Evolutionary conservation across 2,113 vertebrate genomes (phyloP), one percentile per base, ranked within the genome.

Genomic region (Otocyon megalotis): DNA sequence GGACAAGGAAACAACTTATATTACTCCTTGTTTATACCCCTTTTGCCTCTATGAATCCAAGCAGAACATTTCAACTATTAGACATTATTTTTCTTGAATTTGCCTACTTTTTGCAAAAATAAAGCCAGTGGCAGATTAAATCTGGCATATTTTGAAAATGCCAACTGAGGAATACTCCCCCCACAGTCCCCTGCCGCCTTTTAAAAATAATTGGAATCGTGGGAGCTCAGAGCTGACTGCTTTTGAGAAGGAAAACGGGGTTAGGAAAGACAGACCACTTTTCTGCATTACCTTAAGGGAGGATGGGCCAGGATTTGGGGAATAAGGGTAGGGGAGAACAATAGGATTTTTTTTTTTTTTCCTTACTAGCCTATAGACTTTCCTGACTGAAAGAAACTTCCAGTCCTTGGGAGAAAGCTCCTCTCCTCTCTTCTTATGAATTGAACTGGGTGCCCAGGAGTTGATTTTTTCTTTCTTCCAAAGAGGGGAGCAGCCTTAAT

Each of bases 401-500:
- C 65, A 72, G 24, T 8, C 7, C 11, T 67, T 37, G 30, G 19
- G 13, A 60, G 9, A 82, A 90, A 62, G 35, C n/a, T 19, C n/a
- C 37, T 91, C 4, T 74, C 54, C 12, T 19, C 54, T 81, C 24
- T 22, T 96, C 43, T 56, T 12, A 1, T 56, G 37, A 56, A 54
- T 54, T 92, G 69, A 93, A 76, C 63, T 91, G 37, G 35, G 50
- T 82, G 50, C 53, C n/a, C 1, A 0, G 56, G 11, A 87, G 72
- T 69, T 60, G 53, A 35, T 76, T 53, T 72, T 53, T 48, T 71
- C 50, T 80, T 96, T 79, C 88, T 79, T 88, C 83, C 20, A 35
- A 97, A 95, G 88, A 74, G 97, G 84, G 90, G 71, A 88, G 53
- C 89, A 48, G 97, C 53, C 50, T 92, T 90, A 77, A 72, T 0